Evolutionary conservation across 2,888 invertebrate species (phyloP).

Genomic region (Alloplasta piceator): DNA sequence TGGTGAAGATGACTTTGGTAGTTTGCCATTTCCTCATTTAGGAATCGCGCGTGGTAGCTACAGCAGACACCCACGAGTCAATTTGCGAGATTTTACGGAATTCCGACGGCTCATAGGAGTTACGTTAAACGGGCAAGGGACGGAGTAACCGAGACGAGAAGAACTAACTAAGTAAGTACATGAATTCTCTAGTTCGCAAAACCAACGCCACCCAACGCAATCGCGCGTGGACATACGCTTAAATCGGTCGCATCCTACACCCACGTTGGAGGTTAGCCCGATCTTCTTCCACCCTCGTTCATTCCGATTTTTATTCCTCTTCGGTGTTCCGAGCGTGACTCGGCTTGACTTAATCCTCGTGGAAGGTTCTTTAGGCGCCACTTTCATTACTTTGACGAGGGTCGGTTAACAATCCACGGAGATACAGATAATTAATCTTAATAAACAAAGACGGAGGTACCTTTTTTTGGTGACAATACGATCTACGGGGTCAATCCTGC

Average conservation of each 20-base stretch:
- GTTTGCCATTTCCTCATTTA: slow-evolving; percentile 82
- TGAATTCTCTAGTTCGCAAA: slow-evolving; percentile 60
- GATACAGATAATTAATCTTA: background rate
- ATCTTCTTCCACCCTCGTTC: slow-evolving; percentile 59
- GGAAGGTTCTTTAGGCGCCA: slow-evolving; percentile 68
- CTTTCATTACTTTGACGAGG: slow-evolving; percentile 51
- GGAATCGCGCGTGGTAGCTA: slow-evolving; percentile 48
- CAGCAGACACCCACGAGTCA: slow-evolving; percentile 80
- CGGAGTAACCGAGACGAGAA: slow-evolving; percentile 28
- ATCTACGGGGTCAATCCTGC: too few species aligned
- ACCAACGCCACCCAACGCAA: slow-evolving; percentile 69
- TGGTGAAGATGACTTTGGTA: slow-evolving; percentile 79
- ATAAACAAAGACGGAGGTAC: too few species aligned
- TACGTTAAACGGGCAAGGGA: slow-evolving; percentile 23
- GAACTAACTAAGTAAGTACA: slow-evolving; percentile 29
- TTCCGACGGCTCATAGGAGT: slow-evolving; percentile 65
- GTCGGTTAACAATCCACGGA: background rate
- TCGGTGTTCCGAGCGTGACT: slow-evolving; percentile 36
- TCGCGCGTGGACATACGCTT: slow-evolving; percentile 63
- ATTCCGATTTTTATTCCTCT: slow-evolving; percentile 62
- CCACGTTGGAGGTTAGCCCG: slow-evolving; percentile 69
- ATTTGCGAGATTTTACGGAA: slow-evolving; percentile 82
- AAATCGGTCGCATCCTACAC: slow-evolving; percentile 81
- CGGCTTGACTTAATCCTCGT: slow-evolving; percentile 24
- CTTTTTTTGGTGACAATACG: too few species aligned